Conservation (phyloP, 2,113 vertebrate genomes). For the Cariama cristata region DNA sequence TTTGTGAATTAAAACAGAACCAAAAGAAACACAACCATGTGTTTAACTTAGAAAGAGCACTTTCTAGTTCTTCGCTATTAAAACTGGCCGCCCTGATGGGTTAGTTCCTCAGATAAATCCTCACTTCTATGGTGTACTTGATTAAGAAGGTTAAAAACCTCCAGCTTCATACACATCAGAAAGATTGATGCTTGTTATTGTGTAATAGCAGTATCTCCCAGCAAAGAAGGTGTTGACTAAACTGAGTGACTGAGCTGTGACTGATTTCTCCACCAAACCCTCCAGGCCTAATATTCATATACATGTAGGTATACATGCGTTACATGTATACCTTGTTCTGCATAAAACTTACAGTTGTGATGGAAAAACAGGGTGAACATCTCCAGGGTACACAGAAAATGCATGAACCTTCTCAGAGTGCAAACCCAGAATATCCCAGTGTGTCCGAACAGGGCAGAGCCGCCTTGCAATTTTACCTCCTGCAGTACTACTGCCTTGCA, state of each 20-base stretch:
- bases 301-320: neutral
- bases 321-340: neutral
- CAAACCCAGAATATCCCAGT: neutral
- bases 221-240: neutral
- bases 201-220: neutral
- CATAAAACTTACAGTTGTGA: neutral
- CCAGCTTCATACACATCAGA: neutral
- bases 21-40: neutral
- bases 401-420: neutral
- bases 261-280: neutral
- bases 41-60: neutral
- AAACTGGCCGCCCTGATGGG: neutral
- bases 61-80: neutral
- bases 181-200: neutral
- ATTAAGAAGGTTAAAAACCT: neutral
- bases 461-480: neutral
- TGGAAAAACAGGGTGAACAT: neutral
- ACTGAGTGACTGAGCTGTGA: neutral
- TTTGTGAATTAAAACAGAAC: neutral
- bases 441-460: neutral
- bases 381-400: neutral
- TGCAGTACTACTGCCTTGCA: neutral
- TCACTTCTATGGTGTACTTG: neutral
- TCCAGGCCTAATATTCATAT: neutral
- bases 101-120: neutral